These are phyloP conservation scores for Poeciliopsis turneri DNA, from an alignment of 2,797 vertebrate species.

Conservation along the genomic window DNA sequence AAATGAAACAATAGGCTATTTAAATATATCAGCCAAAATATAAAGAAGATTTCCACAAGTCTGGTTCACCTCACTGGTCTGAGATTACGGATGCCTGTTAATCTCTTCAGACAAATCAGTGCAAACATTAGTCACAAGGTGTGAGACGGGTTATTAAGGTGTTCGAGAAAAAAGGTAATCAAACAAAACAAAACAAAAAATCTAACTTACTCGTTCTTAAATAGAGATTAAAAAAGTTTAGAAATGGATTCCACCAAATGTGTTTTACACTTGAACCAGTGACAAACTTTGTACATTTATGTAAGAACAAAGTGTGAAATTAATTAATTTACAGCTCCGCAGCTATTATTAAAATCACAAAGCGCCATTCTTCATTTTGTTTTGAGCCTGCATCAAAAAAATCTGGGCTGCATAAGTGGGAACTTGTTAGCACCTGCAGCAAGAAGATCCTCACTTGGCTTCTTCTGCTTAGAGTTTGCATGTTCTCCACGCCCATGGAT, in stretches of 20 bases:
- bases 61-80: not conserved
- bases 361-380: no score
- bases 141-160: not conserved
- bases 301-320: not conserved
- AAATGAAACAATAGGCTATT: no score
- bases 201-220: not conserved
- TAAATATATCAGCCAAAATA: not conserved
- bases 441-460: not conserved
- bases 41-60: not conserved
- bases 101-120: not conserved
- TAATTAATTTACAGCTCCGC: not conserved
- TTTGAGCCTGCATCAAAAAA: no score
- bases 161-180: not conserved
- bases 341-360: not conserved
- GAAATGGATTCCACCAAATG: not conserved
- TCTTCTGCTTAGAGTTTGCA: not conserved
- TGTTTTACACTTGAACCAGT: not conserved
- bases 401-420: not conserved
- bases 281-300: not conserved
- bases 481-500: not conserved
- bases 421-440: not conserved
- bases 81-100: not conserved
- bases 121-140: not conserved
- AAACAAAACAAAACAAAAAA: no score
- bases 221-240: not conserved